A percentile compares a stretch with the other conserved stretches of the same genome.
Evolutionary conservation across 2,113 vertebrate species (phyloP).

Genomic region (Nycticorax nycticorax): DNA sequence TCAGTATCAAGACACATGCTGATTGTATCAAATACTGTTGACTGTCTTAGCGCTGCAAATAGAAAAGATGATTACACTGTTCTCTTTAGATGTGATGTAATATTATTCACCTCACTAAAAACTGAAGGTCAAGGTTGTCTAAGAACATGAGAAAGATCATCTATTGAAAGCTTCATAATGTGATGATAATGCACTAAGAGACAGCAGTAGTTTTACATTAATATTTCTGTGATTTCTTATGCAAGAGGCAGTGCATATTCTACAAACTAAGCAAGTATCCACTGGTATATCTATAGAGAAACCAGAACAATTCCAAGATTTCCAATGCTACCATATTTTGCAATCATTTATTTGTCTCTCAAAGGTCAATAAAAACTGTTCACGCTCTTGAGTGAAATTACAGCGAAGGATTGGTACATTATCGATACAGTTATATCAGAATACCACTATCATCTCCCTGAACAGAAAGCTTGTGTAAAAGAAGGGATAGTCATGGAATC

Average conservation of each 20-base stretch:
- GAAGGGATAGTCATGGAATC: neutral
- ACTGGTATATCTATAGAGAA: neutral
- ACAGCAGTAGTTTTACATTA: conserved; percentile 29
- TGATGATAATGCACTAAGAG: conserved; percentile 66
- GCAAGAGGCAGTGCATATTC: neutral
- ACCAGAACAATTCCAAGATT: neutral
- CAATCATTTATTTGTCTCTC: neutral
- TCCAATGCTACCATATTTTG: neutral
- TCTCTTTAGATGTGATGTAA: conserved; percentile 79
- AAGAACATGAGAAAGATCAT: conserved; percentile 70
- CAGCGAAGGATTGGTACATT: neutral
- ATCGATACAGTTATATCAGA: neutral
- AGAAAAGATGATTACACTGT: conserved; percentile 82
- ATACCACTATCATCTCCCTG: neutral
- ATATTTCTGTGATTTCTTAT: conserved; percentile 48
- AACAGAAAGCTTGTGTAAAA: neutral
- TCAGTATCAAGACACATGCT: conserved; percentile 86
- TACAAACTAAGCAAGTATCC: neutral
- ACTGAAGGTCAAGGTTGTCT: conserved; percentile 82
- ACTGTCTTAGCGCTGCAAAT: conserved; percentile 79
- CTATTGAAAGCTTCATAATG: conserved; percentile 70
- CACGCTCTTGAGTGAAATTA: neutral
- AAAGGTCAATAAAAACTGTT: neutral
- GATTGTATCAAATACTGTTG: conserved; percentile 84
- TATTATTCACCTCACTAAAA: conserved; percentile 77